phyloP scores from a whole-genome alignment of 2,888 invertebrate species.

The Ariolimax columbianus region DNA sequence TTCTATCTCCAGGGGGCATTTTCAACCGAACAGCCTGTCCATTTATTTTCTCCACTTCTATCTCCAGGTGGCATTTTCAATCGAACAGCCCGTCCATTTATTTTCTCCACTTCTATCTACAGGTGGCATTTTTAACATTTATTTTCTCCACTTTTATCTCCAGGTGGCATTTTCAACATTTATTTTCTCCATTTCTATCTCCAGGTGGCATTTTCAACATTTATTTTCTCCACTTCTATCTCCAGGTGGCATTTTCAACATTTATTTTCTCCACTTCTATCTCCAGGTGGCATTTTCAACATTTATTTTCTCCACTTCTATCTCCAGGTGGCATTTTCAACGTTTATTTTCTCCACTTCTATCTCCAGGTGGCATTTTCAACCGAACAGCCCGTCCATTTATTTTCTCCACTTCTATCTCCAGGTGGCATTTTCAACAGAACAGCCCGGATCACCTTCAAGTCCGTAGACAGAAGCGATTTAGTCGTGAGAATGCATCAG shows the following conservation, averaged over 20 bases:
- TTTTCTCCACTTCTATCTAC: not conserved
- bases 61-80: constrained; percentile 88
- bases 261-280: no score
- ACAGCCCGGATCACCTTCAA: constrained; percentile 87
- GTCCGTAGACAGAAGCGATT: constrained; percentile 85
- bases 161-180: constrained; percentile 89
- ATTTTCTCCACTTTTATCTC: not conserved
- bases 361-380: no score
- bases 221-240: no score
- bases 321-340: no score
- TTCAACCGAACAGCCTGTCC: not conserved
- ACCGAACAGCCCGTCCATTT: not conserved
- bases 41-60: not conserved
- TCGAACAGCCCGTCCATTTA: constrained; percentile 87
- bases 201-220: no score
- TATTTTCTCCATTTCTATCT: no score
- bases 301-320: no score
- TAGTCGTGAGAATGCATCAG: constrained; percentile 82
- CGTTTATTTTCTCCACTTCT: no score
- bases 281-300: no score
- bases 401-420: not conserved
- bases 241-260: no score
- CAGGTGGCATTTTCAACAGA: constrained; percentile 91
- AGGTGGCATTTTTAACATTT: constrained; percentile 90
- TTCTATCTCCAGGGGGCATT: no score